A percentile compares a stretch with the other conserved stretches of the same genome.
Evolutionary conservation across 2,113 vertebrate genomes (phyloP).

Genomic region (Gymnarchus niloticus): DNA sequence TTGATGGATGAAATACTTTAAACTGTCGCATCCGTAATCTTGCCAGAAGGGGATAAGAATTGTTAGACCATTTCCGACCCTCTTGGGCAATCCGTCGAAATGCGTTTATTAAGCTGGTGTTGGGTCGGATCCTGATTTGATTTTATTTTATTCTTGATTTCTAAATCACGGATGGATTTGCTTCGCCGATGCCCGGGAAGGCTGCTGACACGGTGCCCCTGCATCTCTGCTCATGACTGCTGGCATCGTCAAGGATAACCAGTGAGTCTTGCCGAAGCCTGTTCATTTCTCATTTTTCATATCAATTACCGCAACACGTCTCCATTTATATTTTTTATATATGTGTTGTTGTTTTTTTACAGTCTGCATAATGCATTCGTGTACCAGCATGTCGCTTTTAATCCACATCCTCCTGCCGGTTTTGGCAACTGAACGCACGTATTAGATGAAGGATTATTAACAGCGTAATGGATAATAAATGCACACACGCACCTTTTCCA

Average conservation of each 20-base stretch:
- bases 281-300: conserved; percentile 8
- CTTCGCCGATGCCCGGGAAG: conserved; percentile 55
- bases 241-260: conserved; percentile 50
- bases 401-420: not conserved
- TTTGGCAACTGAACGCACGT: not conserved
- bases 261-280: conserved; percentile 41
- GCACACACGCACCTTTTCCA: not conserved
- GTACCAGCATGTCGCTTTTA: not conserved
- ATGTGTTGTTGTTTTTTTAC: not conserved
- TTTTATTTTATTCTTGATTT: conserved; percentile 32
- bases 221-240: conserved; percentile 38
- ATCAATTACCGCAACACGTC: not conserved
- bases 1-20: conserved; percentile 34
- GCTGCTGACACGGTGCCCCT: conserved; percentile 41
- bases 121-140: conserved; percentile 7
- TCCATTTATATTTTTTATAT: not conserved
- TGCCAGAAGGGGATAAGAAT: conserved; percentile 5
- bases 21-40: conserved; percentile 35
- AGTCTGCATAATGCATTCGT: not conserved
- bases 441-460: not conserved
- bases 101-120: not conserved
- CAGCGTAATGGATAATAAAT: not conserved
- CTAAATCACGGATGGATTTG: conserved; percentile 77
- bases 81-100: not conserved
- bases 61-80: not conserved